Evolutionary conservation across 2,888 invertebrate genomes (phyloP).

Genomic region (Chesias legatella): DNA sequence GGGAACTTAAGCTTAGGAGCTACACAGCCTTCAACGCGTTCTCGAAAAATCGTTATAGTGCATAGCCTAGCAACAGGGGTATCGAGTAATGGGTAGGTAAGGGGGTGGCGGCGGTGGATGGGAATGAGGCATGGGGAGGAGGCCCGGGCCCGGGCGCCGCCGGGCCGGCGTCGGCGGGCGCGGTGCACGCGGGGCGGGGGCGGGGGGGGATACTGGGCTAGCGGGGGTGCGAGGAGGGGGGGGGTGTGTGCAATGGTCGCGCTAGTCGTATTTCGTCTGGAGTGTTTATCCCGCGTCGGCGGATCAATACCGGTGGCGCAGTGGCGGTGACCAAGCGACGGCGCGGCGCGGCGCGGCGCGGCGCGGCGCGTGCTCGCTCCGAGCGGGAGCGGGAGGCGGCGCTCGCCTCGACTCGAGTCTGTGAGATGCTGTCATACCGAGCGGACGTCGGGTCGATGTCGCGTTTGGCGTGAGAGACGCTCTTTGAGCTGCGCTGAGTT

Average conservation of each 20-base stretch:
- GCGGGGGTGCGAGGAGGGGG: slow-evolving; percentile 42
- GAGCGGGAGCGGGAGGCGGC: slow-evolving; percentile 46
- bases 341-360: slow-evolving; percentile 75
- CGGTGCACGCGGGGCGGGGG: slow-evolving; percentile 47
- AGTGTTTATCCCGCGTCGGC: slow-evolving; percentile 78
- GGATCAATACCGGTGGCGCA: slow-evolving; percentile 80
- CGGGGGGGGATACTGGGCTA: no score
- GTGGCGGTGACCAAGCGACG: slow-evolving; percentile 74
- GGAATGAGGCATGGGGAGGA: slow-evolving; percentile 37
- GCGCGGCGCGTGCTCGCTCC: slow-evolving; percentile 63
- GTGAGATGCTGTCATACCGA: slow-evolving; percentile 77
- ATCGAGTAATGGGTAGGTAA: slow-evolving; percentile 41
- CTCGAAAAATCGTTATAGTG: slow-evolving; percentile 35
- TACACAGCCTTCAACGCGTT: slow-evolving; percentile 13
- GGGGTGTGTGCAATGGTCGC: slow-evolving; percentile 75
- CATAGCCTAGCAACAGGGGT: slow-evolving; percentile 53
- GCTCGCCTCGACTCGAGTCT: slow-evolving; percentile 61
- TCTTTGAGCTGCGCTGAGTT: slow-evolving; percentile 69
- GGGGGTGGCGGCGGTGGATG: slow-evolving; percentile 42
- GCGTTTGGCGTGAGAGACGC: slow-evolving; percentile 75
- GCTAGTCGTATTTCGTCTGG: slow-evolving; percentile 79
- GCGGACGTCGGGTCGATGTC: slow-evolving; percentile 76
- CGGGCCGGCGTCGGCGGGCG: slow-evolving; percentile 42
- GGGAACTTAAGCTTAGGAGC: slow-evolving; percentile 2
- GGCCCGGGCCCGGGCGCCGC: slow-evolving; percentile 47